Base-by-base conservation (phyloP, 2,113 vertebrate species). In the Protomyctophum bolini region DNA sequence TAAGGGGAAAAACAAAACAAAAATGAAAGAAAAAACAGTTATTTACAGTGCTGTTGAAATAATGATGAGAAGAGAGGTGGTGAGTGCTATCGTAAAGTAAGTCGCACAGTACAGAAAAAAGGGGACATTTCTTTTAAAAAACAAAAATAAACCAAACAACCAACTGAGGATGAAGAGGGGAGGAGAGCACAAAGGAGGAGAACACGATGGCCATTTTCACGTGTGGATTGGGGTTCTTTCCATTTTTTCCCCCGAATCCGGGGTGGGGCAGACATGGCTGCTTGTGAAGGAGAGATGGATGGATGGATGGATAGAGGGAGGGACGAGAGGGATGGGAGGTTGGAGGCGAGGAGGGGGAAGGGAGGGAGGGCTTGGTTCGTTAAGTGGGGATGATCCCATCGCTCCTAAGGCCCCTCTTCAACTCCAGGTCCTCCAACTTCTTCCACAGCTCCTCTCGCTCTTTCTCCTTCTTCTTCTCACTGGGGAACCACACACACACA, bases 31-130 rank as follows among this genome's bases (percentile, higher is more conserved):
- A 75, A 87, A 82, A 86, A 96, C 92, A 95, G 95, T 94, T 99
- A 99, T 99, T 98, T 99, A 99, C 97, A 99, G 96, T 98, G 96
- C 93, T 95, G 95, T 90, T 96, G 95, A 97, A 97, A 97, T 95
- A 95, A 97, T 95, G 95, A 97, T 95, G 95, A 97, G 81, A 96
- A 98, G 94, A 96, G 94, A 97, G 93, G 93, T 97, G 93, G 95
- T 87, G 88, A 95, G 95, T 98, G 33, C 97, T 98, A 98, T 95
- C 94, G 95, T 96, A 97, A 97, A 98, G 90, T 91, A 93, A 94
- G 95, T 96, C 94, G 96, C 96, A 98, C 96, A 94, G 97, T 94
- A 98, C 95, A 96, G 94, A 94, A 72, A 63, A 76, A 21, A 66
- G 70, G 78, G 82, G 72, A 68, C 91, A 15, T 57, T 57, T 57